Evolutionary conservation across 2,113 vertebrate species (phyloP).

Genomic region (Petroica traversi): DNA sequence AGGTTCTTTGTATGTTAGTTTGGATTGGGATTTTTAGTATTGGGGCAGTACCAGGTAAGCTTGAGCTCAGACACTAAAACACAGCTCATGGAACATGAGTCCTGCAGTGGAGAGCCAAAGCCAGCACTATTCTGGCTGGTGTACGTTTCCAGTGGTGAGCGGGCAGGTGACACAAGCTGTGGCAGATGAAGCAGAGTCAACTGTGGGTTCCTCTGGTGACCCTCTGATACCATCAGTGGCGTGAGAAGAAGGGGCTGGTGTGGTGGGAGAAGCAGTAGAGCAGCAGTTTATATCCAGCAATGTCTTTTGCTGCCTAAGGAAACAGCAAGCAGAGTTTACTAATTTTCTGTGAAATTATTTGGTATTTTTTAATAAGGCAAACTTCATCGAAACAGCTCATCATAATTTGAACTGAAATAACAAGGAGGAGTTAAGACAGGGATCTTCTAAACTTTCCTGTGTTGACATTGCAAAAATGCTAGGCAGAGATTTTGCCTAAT

Average conservation of each 20-base stretch:
- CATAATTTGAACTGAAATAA: not conserved
- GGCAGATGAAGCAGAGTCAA: not conserved
- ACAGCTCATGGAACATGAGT: fast-evolving
- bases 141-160: not conserved
- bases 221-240: not conserved
- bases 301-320: not conserved
- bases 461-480: not conserved
- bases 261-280: not conserved
- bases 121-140: not conserved
- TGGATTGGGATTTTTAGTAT: not conserved
- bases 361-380: not conserved
- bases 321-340: not conserved
- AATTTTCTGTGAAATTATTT: not conserved
- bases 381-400: not conserved
- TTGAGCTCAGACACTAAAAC: not conserved
- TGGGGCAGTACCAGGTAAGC: not conserved
- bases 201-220: not conserved
- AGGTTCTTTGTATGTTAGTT: not conserved
- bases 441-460: not conserved
- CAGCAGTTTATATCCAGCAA: not conserved
- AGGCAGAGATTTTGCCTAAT: not conserved
- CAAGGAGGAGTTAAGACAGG: not conserved
- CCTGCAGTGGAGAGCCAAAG: not conserved
- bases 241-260: not conserved
- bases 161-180: not conserved